Evolutionary conservation across 1,140 invertebrate genomes (phyloP), one percentile per base, ranked within the genome.

Genomic region (Neotoxoptera formosana): DNA sequence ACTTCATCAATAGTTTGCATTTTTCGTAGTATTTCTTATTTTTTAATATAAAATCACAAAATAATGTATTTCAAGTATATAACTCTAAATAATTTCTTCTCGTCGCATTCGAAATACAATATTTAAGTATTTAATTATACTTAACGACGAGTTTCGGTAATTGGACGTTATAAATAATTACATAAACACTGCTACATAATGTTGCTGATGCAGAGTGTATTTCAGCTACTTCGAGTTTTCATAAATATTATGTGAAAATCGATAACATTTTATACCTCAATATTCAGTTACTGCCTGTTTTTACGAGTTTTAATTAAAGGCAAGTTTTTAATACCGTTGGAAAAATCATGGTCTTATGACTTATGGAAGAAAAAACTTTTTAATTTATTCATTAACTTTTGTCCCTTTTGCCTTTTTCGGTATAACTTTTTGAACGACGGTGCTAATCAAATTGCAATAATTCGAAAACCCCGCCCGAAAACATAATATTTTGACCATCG

Each of bases 221-320:
- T 76, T 76, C 6, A n/a, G 1, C 14, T 76, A n/a, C 30, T 45
- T 45, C 3, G 9, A 11, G 8, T 86, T 51, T 51, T 34, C 1
- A 17, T 23, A 88, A 88, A 87, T 87, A 47, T 34, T 87, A 47
- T 34, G 47, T 6, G n/a, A 34, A 51, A 53, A 53, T 51, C 20
- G 2, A 36, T 53, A 17, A 23, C 36, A 88, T 51, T 51, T 2
- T 51, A 47, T 47, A 34, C n/a, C 17, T n/a, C 20, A 53, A 25
- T 53, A 48, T n/a, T 87, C n/a, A 51, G 48, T 34, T 51, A 34
- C n/a, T 41, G 41, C 41, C 36, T 23, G n/a, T 53, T 88, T 88
- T 88, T 88, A 48, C 25, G 23, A 51, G n/a, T 88, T 88, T 86
- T 88, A 88, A 51, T 88, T 51, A 34, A 88, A 53, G n/a, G 9